phyloP scores from a whole-genome alignment of 1,140 invertebrate species.

The Whitmania pigra region DNA sequence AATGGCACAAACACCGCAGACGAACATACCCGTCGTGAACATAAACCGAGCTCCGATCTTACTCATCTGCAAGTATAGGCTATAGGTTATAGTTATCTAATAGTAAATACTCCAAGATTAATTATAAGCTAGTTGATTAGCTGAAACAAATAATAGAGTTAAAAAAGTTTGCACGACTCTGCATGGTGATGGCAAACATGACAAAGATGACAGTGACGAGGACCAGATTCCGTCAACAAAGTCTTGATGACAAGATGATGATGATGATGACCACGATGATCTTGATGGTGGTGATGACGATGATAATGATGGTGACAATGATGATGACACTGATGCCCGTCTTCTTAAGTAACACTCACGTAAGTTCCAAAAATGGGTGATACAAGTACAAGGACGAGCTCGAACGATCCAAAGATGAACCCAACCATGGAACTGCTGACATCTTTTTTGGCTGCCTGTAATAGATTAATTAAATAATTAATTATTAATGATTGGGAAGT shows the following conservation, averaged over 20 bases:
- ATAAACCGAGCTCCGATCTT: conserved; percentile 68
- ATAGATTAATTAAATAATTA: neutral
- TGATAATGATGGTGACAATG: conserved; percentile 71
- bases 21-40: conserved; percentile 73
- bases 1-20: conserved; percentile 44
- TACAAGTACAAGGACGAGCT: conserved; percentile 75
- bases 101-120: too few relatives aligned
- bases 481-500: too few relatives aligned
- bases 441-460: conserved; percentile 69
- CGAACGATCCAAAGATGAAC: conserved; percentile 79
- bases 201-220: too few relatives aligned
- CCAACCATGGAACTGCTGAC: conserved; percentile 74
- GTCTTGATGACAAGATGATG: too few relatives aligned
- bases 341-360: conserved; percentile 51
- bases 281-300: conserved; percentile 47
- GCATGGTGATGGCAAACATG: too few relatives aligned
- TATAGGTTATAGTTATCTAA: too few relatives aligned
- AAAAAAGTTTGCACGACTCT: too few relatives aligned
- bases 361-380: conserved; percentile 76
- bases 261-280: too few relatives aligned
- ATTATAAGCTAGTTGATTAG: too few relatives aligned
- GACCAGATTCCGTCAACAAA: too few relatives aligned
- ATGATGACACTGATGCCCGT: conserved; percentile 55
- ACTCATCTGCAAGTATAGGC: conserved; percentile 50
- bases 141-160: too few relatives aligned